Evolutionary conservation across 2,113 vertebrate species (phyloP), one percentile per base, ranked within the genome.

Genomic region (Brienomyrus longianalis): DNA sequence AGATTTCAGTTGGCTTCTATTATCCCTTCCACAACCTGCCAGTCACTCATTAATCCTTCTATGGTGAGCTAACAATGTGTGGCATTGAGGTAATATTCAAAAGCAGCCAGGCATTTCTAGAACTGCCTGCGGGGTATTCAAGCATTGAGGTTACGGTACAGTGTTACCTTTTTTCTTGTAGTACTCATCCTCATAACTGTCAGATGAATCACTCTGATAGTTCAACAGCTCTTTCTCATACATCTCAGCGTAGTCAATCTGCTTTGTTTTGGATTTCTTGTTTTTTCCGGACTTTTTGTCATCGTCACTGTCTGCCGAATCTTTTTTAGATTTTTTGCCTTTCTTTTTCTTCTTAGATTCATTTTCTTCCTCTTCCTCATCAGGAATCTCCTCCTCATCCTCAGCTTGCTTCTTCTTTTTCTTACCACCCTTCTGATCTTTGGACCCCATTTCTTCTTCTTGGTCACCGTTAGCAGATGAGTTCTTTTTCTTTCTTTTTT

Each of bases 101-200:
- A 91, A 89, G 90, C 93, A 94, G 94, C 94, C 92, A 93, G 43
- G 27, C 52, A 48, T 90, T 45, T 84, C 89, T 50, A 13, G 88
- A 89, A 31, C 45, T 23, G 39, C 45, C 87, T 51, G 77, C 21
- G 54, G 43, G n/a, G 45, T 23, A 19, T 83, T 87, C 74, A 70
- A 77, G 39, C 50, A 54, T n/a, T 83, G 17, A 86, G 5, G 10
- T 86, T 1, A 83, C 39, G 50, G 87, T 6, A 31, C 8, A 21
- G 66, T 31, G 91, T 90, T 94, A 99, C 98, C 98, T 98, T 96
- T 98, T 91, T 98, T 98, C 92, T 97, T 98, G 94, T 97, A 97
- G 93, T 98, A 99, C 19, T 98, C 97, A 0, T 99, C 98, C 89
- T 98, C 97, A 1, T 97, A 95, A 0, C 96, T 97, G 2, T 97